Percentiles rank a stretch among this genome's conserved stretches.
Conservation (phyloP, 2,888 invertebrate species). For the Agapostemon virescens region DNA sequence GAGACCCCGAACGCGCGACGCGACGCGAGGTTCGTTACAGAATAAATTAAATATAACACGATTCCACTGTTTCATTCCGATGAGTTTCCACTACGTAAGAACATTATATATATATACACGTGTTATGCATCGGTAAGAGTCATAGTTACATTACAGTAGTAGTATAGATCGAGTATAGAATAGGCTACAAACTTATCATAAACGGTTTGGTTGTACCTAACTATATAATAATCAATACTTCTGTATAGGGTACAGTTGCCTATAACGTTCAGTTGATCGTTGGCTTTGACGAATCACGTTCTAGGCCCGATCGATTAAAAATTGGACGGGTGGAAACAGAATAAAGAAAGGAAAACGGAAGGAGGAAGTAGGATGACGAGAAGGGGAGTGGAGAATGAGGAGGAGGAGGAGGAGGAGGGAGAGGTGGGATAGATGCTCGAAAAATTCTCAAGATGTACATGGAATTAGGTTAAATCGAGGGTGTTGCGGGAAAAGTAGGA, state of each 20-base stretch:
- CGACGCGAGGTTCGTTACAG: constrained; percentile 47
- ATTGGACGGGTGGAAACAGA: constrained; percentile 68
- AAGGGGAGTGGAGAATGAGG: background rate
- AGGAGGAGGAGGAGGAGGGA: background rate
- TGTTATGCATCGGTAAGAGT: constrained; percentile 77
- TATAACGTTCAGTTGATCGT: constrained; percentile 59
- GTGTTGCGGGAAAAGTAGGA: constrained; percentile 5
- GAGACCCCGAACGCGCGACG: constrained; percentile 52
- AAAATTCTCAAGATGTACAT: background rate
- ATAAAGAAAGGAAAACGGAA: background rate
- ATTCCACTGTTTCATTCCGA: constrained; percentile 65
- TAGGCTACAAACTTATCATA: constrained; percentile 76
- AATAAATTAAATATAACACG: constrained; percentile 72
- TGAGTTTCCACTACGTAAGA: constrained; percentile 74
- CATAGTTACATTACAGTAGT: constrained; percentile 76
- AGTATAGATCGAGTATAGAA: constrained; percentile 73
- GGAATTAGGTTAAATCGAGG: background rate
- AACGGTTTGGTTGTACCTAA: constrained; percentile 71
- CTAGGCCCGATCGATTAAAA: constrained; percentile 71
- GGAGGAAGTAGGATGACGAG: background rate
- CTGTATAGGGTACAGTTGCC: constrained; percentile 60
- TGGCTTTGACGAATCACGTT: constrained; percentile 65
- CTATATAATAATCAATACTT: constrained; percentile 66
- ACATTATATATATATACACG: constrained; percentile 75
- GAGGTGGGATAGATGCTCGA: background rate